Evolutionary conservation across 1,140 invertebrate species (phyloP), one percentile per base, ranked within the genome.

Genomic region (Musca domestica): DNA sequence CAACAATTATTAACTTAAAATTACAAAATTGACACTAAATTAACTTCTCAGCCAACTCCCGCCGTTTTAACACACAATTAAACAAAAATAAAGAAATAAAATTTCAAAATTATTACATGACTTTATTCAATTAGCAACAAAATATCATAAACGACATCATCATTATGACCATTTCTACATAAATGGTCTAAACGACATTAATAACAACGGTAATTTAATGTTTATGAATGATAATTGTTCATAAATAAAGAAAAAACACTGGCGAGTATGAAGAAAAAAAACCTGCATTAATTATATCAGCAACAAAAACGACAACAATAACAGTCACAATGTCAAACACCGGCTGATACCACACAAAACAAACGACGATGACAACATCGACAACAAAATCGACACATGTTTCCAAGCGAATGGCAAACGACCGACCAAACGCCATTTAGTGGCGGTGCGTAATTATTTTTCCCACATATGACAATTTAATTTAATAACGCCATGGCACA

Each of bases 211-310:
- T 56, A 19, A 56, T 56, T 56, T 56, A 56, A n/a, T 15, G 52
- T 25, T 56, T 56, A 56, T 56, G 52, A 56, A 56, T 56, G 52
- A 56, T 56, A 56, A 56, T 56, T 56, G 52, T 56, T 56, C 52
- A 56, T 56, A 56, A 56, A 56, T 56, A 27, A 41, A 41, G 34
- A 30, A 30, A 30, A 30, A 30, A 30, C 27, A 30, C 3, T 9
- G 9, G 2, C 34, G 12, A 12, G 12, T 10, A 41, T 5, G 6
- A 12, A 41, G 34, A 7, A 12, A 41, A 41, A 41, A 49, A 49
- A 56, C 52, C 15, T 56, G 52, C 5, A 56, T 56, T 56, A 23
- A 56, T 56, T 27, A 56, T 27, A 56, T n/a, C 23, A 56, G 27
- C 52, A 20, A n/a, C 48, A 49, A 3, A 5, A 49, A 49, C n/a